phyloP scores from a whole-genome alignment of 2,888 invertebrate species.

The Geotrupes spiniger region DNA sequence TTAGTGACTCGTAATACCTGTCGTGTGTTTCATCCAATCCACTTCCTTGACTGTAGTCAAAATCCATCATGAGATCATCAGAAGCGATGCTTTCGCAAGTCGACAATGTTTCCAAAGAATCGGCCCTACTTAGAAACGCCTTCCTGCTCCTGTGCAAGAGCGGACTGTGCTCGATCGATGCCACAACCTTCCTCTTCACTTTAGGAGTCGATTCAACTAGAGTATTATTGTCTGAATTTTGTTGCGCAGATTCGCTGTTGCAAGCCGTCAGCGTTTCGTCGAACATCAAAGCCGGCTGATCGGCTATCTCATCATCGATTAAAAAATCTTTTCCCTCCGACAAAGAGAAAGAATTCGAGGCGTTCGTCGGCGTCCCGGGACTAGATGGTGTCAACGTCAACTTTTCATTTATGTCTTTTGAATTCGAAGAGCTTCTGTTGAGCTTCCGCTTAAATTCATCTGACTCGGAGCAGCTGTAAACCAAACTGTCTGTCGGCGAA shows the following conservation, averaged over 20 bases:
- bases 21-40: constrained; percentile 57
- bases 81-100: constrained; percentile 80
- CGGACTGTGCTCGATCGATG: constrained; percentile 49
- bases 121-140: constrained; percentile 49
- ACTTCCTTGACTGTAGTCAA: constrained; percentile 57
- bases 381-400: constrained; percentile 53
- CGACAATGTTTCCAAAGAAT: constrained; percentile 79
- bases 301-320: constrained; percentile 86
- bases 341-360: constrained; percentile 74
- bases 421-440: constrained; percentile 47
- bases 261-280: constrained; percentile 57
- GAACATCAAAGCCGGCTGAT: constrained; percentile 81
- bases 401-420: constrained; percentile 51
- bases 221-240: constrained; percentile 38
- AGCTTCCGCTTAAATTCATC: constrained; percentile 48
- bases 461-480: constrained; percentile 65
- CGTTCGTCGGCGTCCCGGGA: constrained; percentile 75
- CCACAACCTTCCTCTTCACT: constrained; percentile 40
- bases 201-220: constrained; percentile 46
- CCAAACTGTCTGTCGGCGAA: constrained; percentile 77
- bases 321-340: constrained; percentile 80
- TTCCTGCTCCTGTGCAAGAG: constrained; percentile 37
- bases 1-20: constrained; percentile 31
- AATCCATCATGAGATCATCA: constrained; percentile 86
- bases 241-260: constrained; percentile 31